Evolutionary conservation across 2,888 invertebrate genomes (phyloP).

Genomic region (Phaedon cochleariae): DNA sequence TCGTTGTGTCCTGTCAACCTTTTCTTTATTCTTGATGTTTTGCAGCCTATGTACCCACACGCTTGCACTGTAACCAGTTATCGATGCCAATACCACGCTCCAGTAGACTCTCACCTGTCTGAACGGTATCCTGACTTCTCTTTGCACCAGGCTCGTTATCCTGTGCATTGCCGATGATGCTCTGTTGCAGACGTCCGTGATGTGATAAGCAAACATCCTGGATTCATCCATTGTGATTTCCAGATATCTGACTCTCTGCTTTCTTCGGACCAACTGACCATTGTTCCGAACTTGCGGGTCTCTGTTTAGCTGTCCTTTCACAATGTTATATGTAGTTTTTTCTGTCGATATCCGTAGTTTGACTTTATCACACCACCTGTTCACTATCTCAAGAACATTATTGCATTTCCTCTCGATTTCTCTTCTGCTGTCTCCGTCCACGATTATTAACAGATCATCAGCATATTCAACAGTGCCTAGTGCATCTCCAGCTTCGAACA

Average conservation of each 20-base stretch:
- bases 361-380: background rate
- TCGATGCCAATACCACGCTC: background rate
- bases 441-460: slow-evolving; percentile 5
- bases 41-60: slow-evolving; percentile 10
- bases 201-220: background rate
- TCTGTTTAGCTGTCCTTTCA: slow-evolving; percentile 5
- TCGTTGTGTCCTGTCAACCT: background rate
- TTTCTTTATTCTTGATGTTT: background rate
- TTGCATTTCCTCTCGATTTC: slow-evolving; percentile 3
- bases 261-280: background rate
- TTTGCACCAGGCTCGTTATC: slow-evolving; percentile 2
- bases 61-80: too few relatives aligned
- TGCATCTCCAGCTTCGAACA: background rate
- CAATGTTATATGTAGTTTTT: slow-evolving; percentile 3
- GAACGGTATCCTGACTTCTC: background rate
- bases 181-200: background rate
- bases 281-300: background rate
- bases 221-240: background rate
- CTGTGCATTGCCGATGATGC: slow-evolving; percentile 6
- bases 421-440: background rate
- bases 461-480: slow-evolving; percentile 6
- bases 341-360: background rate
- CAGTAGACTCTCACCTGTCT: background rate
- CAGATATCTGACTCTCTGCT: slow-evolving; percentile 3
- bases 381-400: background rate